phyloP scores from a whole-genome alignment of 2,797 vertebrate species.

The Chloroceryle amazona region DNA sequence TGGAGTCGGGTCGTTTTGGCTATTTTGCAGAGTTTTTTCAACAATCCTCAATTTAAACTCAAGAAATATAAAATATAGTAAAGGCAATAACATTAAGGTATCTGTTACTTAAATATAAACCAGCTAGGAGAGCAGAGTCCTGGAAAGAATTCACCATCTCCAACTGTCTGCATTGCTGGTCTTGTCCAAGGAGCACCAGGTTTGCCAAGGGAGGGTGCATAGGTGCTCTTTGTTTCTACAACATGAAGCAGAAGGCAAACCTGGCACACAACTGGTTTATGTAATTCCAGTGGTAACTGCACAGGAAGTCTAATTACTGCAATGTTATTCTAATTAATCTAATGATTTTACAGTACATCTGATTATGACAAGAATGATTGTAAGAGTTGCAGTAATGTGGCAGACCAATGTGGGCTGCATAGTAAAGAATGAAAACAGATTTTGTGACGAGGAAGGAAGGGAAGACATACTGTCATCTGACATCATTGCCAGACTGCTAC shows the following conservation, averaged over 20 bases:
- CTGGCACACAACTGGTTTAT: neutral
- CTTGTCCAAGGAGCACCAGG: neutral
- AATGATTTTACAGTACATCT: neutral
- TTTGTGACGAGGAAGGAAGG: neutral
- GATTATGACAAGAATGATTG: neutral
- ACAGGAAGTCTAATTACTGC: neutral
- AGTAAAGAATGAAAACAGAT: neutral
- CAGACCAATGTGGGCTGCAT: neutral
- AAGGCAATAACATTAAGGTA: accelerated
- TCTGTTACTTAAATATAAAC: neutral
- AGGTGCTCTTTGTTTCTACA: neutral
- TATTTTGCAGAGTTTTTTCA: neutral
- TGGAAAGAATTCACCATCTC: neutral
- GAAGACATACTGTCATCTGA: neutral
- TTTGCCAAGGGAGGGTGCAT: neutral
- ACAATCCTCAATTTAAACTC: neutral
- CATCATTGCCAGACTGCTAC: neutral
- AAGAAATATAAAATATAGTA: neutral
- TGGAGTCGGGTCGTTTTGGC: accelerated
- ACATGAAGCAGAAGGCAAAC: neutral
- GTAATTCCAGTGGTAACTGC: neutral
- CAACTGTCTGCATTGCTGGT: neutral
- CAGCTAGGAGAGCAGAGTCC: neutral
- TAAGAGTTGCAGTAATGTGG: neutral
- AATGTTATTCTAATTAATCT: constrained; percentile 13